Base-by-base conservation (phyloP, 2,113 vertebrate genomes). In the Genyomyrus donnyi region DNA sequence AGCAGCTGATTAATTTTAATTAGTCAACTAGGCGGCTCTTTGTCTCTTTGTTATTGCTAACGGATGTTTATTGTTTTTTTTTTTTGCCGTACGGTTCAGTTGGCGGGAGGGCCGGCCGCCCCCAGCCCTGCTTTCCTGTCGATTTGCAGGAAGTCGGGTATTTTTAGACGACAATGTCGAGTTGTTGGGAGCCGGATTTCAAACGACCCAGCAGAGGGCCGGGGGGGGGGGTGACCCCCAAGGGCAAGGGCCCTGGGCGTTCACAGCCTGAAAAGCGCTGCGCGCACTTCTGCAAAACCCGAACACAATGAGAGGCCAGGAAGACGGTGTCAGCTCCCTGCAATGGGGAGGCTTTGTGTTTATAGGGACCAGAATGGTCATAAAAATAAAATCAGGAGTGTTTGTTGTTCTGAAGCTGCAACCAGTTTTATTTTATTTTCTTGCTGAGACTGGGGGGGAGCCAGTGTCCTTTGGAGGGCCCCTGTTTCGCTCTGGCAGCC, bases 1-100 rank as follows among this genome's bases (percentile, higher is more conserved):
- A 86, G 62, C 10, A 80, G 3, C 89, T 92, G 90, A 91, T 89
- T 91, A 66, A 89, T 91, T 92, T 70, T 91, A 93, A 93, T 92
- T 91, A 92, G 58, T 53, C 52, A 89, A 83, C 90, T 77, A 85
- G 49, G 62, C 74, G 35, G 87, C 80, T 90, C 90, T 91, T 56
- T 62, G 10, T 27, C 48, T 45, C 91, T 90, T 90, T 90, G 89
- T 88, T 91, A 87, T 88, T 90, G 87, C 85, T n/a, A 80, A 46
- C 77, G 58, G 80, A 35, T 24, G 77, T 62, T 91, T 84, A 80
- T 56, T 86, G 88, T 89, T 88, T 85, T 52, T 87, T 45, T 45
- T 84, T 45, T 66, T 39, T 39, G 4, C 42, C 85, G 52, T 27
- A 48, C 39, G 62, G 52, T 50, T 49, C 21, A 85, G 50, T 88